A percentile compares a stretch with the other conserved stretches of the same genome.
Evolutionary conservation across 2,888 invertebrate genomes (phyloP).

Genomic region (Caenorhabditis becei): DNA sequence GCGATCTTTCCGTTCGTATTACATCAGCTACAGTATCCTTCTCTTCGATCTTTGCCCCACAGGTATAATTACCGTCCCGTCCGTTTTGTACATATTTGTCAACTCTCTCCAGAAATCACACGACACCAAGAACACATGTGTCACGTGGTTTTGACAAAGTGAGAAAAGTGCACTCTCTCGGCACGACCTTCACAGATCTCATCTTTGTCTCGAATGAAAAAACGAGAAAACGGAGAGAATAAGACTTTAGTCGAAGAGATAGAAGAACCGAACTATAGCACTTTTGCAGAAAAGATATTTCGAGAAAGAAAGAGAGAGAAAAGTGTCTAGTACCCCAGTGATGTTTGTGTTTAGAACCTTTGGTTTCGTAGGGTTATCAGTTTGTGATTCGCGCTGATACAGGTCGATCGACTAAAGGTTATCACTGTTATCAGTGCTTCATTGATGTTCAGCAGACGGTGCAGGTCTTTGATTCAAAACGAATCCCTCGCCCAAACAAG

Average conservation of each 20-base stretch:
- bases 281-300: conserved; percentile 10
- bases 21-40: not conserved
- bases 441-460: not conserved
- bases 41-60: no score
- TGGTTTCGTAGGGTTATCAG: conserved; percentile 10
- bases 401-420: conserved; percentile 15
- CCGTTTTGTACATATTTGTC: no score
- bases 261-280: not conserved
- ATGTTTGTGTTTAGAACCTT: conserved; percentile 41
- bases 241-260: conserved; percentile 1
- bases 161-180: conserved; percentile 21
- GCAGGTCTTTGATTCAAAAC: no score
- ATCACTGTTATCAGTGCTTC: conserved; percentile 9
- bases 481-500: no score
- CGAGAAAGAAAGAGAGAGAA: conserved; percentile 1
- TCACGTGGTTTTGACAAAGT: conserved; percentile 18
- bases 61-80: conserved; percentile 4
- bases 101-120: conserved; percentile 35
- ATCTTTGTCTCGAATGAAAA: conserved; percentile 12
- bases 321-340: not conserved
- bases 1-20: not conserved
- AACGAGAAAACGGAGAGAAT: not conserved
- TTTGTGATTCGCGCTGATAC: conserved; percentile 6
- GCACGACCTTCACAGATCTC: conserved; percentile 7
- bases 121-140: conserved; percentile 15